These are phyloP conservation scores for Chamaea fasciata DNA, from an alignment of 2,113 vertebrate genomes.

Conservation along the genomic window DNA sequence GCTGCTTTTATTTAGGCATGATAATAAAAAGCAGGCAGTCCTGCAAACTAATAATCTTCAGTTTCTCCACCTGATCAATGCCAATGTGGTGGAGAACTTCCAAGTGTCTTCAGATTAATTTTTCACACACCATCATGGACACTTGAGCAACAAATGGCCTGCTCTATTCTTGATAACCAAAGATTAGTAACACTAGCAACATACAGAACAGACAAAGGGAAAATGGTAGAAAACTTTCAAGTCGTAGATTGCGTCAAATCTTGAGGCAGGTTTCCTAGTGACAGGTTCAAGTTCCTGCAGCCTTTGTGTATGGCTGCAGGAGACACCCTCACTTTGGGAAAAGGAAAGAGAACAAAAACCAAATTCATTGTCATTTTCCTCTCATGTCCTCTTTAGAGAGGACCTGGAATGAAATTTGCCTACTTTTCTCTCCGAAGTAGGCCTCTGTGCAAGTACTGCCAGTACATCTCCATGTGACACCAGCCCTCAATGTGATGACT, in stretches of 20 bases:
- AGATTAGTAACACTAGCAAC: slow-evolving; percentile 62
- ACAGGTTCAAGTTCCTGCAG: not conserved
- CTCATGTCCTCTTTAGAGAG: not conserved
- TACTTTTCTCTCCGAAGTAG: not conserved
- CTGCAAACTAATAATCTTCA: slow-evolving; percentile 19
- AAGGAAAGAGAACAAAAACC: slow-evolving; percentile 32
- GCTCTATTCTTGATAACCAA: slow-evolving; percentile 41
- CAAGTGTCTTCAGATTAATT: slow-evolving; percentile 49
- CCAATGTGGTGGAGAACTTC: not conserved
- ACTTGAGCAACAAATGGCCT: slow-evolving; percentile 64
- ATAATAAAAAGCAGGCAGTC: slow-evolving; percentile 5
- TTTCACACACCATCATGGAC: slow-evolving; percentile 54
- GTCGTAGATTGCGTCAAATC: not conserved
- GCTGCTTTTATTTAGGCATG: slow-evolving; percentile 11
- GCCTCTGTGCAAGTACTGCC: not conserved
- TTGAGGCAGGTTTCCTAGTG: not conserved
- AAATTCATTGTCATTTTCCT: slow-evolving; percentile 19
- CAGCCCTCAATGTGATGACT: not conserved
- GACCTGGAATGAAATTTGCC: not conserved
- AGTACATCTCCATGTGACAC: slow-evolving; percentile 8
- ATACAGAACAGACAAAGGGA: slow-evolving; percentile 1
- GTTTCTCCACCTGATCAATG: slow-evolving; percentile 22
- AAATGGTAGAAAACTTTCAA: slow-evolving; percentile 47
- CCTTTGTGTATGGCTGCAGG: not conserved
- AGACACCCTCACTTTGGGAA: slow-evolving; percentile 3